A percentile compares a stretch with the other conserved stretches of the same genome.
Evolutionary conservation across 2,888 invertebrate species (phyloP).

Genomic region (Drosophila algonquin): DNA sequence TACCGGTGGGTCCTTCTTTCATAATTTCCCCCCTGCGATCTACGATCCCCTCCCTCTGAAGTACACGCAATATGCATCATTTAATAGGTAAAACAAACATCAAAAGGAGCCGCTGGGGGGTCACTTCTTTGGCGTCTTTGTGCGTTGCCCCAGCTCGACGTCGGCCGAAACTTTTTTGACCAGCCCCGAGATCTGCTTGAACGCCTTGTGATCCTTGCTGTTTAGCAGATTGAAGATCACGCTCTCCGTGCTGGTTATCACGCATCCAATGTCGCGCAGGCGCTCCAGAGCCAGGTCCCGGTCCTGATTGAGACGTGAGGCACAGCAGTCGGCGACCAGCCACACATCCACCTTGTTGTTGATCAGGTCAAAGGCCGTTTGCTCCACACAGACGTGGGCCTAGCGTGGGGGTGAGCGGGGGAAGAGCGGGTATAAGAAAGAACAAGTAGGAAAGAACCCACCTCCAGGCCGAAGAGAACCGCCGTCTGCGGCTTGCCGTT

Average conservation of each 20-base stretch:
- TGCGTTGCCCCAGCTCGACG: constrained; percentile 62
- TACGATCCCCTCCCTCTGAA: constrained; percentile 28
- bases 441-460: constrained; percentile 61
- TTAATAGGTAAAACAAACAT: constrained; percentile 50
- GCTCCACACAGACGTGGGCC: constrained; percentile 92
- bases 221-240: constrained; percentile 90
- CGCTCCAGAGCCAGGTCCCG: constrained; percentile 89
- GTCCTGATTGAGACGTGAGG: constrained; percentile 89
- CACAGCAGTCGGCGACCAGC: constrained; percentile 90
- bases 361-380: constrained; percentile 90
- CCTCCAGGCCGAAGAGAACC: constrained; percentile 89
- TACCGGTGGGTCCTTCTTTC: constrained; percentile 58
- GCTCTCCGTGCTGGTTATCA: constrained; percentile 91
- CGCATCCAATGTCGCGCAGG: constrained; percentile 90
- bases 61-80: constrained; percentile 11
- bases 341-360: constrained; percentile 87
- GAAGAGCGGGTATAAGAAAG: no score
- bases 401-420: constrained; percentile 71
- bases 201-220: constrained; percentile 90
- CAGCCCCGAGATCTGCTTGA: constrained; percentile 88
- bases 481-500: constrained; percentile 85
- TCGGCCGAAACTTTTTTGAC: constrained; percentile 84
- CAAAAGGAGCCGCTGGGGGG: constrained; percentile 51
- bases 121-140: constrained; percentile 35
- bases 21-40: constrained; percentile 64